Conservation (phyloP, 2,888 invertebrate species). For the Hermaeophaga mercurialis region DNA sequence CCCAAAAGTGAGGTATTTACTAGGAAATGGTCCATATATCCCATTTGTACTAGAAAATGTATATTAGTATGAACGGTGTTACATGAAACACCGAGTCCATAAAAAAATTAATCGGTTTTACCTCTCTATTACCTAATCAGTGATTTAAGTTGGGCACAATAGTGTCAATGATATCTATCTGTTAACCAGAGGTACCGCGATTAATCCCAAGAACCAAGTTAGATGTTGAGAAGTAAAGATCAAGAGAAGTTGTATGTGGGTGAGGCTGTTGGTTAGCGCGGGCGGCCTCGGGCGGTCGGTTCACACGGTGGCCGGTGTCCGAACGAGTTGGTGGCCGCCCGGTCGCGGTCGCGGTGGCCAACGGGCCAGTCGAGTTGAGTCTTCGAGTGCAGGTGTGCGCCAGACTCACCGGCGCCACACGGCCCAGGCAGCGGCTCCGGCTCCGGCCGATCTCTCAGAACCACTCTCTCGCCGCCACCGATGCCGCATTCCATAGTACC, state of each 20-base stretch:
- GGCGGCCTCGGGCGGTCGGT: constrained; percentile 28
- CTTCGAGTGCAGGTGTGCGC: constrained; percentile 56
- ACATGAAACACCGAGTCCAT: too few species aligned
- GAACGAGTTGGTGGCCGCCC: constrained; percentile 14
- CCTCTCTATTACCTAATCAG: too few species aligned
- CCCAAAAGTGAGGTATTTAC: too few species aligned
- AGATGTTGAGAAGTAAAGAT: too few species aligned
- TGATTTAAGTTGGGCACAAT: too few species aligned
- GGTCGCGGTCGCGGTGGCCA: constrained; percentile 14
- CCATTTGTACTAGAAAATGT: too few species aligned
- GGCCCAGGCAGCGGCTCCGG: constrained; percentile 26
- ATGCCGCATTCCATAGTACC: constrained; percentile 39
- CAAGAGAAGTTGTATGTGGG: constrained; percentile 33
- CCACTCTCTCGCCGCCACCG: constrained; percentile 29
- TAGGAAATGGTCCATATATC: too few species aligned
- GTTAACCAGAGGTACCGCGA: too few species aligned
- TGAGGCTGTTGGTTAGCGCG: constrained; percentile 29
- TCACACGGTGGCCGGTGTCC: constrained; percentile 52
- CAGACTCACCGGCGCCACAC: constrained; percentile 55
- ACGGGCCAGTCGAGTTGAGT: constrained; percentile 45
- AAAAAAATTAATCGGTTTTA: too few species aligned
- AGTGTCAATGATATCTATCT: too few species aligned
- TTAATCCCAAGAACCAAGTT: too few species aligned
- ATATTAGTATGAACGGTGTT: too few species aligned
- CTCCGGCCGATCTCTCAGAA: constrained; percentile 4